Percentiles rank a stretch among this genome's conserved stretches.
Conservation (phyloP, 2,797 vertebrate genomes). For the Oceanodroma leucorhoa region DNA sequence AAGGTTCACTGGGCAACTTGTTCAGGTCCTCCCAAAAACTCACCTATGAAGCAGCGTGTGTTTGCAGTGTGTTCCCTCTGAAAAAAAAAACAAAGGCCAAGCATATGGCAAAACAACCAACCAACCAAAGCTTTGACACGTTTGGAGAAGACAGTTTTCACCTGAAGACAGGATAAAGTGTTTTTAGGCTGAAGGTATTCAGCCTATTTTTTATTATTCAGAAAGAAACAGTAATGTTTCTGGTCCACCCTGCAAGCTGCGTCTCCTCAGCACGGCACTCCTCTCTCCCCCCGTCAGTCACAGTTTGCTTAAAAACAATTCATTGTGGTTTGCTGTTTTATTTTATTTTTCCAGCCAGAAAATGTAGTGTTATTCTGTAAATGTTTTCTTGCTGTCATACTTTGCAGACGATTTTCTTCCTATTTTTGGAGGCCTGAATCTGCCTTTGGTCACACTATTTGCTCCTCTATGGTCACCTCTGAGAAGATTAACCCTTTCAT, state of each 20-base stretch:
- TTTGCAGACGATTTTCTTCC: slow-evolving; percentile 79
- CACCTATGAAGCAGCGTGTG: neutral
- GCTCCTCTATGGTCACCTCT: slow-evolving; percentile 97
- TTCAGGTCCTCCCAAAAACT: neutral
- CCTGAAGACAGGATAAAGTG: slow-evolving; percentile 11
- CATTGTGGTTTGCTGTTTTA: slow-evolving; percentile 53
- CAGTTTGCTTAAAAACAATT: slow-evolving; percentile 62
- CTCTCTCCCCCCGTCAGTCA: neutral
- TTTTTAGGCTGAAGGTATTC: slow-evolving; percentile 26
- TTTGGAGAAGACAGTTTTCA: neutral
- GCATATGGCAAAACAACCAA: neutral
- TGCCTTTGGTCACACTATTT: slow-evolving; percentile 99
- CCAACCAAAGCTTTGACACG: neutral
- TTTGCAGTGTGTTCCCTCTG: neutral
- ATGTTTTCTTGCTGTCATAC: slow-evolving; percentile 88
- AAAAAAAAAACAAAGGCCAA: neutral
- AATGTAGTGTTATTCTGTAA: slow-evolving; percentile 82
- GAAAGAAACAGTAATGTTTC: slow-evolving; percentile 34
- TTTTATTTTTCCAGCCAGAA: slow-evolving; percentile 73
- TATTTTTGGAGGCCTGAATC: slow-evolving; percentile 89
- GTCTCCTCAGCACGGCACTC: neutral
- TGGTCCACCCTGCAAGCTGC: slow-evolving; percentile 24
- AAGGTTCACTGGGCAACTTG: neutral
- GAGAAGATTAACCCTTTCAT: slow-evolving; percentile 99
- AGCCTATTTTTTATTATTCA: slow-evolving; percentile 37